Evolutionary conservation across 1,140 invertebrate genomes (phyloP), one percentile per base, ranked within the genome.

Genomic region (Ceratina calcarata): DNA sequence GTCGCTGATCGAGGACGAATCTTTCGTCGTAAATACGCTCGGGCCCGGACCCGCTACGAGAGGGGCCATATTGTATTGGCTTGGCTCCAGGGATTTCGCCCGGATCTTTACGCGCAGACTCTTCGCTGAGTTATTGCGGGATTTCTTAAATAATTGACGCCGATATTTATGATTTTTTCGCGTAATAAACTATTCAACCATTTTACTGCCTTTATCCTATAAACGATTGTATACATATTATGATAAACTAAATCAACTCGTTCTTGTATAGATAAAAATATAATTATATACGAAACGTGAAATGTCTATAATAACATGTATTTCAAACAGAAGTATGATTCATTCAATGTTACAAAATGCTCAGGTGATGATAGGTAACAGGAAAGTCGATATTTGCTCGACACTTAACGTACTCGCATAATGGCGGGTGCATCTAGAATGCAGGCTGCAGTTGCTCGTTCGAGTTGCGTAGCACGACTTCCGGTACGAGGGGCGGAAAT

Each of bases 401-500:
- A 62, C 62, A 69, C 20, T 66, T 24, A 85, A 82, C 76, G 75
- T 80, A 73, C 68, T 24, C 27, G 61, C 24, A 57, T 20, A 10
- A 60, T 71, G 72, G 70, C 84, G 84, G 84, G 72, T 86, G 84
- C 84, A 78, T 80, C 67, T 71, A 86, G 72, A 86, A 86, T 86
- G 81, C 85, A 80, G 80, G 77, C 69, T 76, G 80, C 75, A 81
- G 75, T 87, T 77, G 67, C 45, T 66, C 27, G 58, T 64, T 79
- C 76, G 65, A 76, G n/a, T n/a, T 32, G 65, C 75, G 62, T 66
- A 83, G 76, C 60, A 24, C 69, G 77, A 89, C 81, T 90, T 89
- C 78, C 85, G 86, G 89, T 82, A 85, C 81, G 66, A 79, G 83
- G 79, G 87, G 67, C 89, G 91, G 90, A 92, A 91, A 87, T 91